Base-by-base conservation (phyloP, 2,797 vertebrate species). In the Cossypha niveicapilla region DNA sequence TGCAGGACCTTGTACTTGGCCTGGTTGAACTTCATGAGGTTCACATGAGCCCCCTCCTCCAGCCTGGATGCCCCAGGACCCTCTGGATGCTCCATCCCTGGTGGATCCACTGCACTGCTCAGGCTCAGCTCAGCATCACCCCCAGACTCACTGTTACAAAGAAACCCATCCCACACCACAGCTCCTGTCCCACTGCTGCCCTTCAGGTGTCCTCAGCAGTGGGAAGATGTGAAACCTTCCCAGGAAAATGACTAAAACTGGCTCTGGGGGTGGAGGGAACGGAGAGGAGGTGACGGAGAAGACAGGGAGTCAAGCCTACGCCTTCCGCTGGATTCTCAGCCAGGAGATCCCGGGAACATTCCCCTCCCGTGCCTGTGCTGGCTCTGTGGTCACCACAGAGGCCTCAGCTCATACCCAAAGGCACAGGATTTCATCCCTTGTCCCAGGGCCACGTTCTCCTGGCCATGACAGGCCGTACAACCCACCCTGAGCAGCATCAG, bases 101-200 rank as follows among this genome's bases (percentile, higher is more conserved):
- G 19, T 1, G 3, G 34, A 32, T 5, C 18, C 9, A 4, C 39
- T 1, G 28, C 42, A 7, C 37, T 1, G 0, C 65, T 17, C 65
- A 37, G 39, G 2, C 68, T 15, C 51, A 25, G 39, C 23, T 58
- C 2, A 5, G 10, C 13, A 42, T 23, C 77, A 27, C 6, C 27
- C 3, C 1, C 70, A 62, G 34, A 30, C 23, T 5, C 9, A 10
- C 37, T 58, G 66, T 18, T 50, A n/a, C 44, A 62, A 22, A 75
- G 57, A 74, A 88, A 73, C 12, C 10, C 63, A 28, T 22, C 53
- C 62, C 39, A 27, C 77, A 56, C 16, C 47, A 16, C 44, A 76
- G 86, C 63, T 72, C 34, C 2, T 3, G 50, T 74, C 51, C 53
- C 63, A 65, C 62, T 53, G 63, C 67, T 56, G 78, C 45, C 61